Evolutionary conservation across 2,888 invertebrate genomes (phyloP), one percentile per base, ranked within the genome.

Genomic region (Orthosia gothica): DNA sequence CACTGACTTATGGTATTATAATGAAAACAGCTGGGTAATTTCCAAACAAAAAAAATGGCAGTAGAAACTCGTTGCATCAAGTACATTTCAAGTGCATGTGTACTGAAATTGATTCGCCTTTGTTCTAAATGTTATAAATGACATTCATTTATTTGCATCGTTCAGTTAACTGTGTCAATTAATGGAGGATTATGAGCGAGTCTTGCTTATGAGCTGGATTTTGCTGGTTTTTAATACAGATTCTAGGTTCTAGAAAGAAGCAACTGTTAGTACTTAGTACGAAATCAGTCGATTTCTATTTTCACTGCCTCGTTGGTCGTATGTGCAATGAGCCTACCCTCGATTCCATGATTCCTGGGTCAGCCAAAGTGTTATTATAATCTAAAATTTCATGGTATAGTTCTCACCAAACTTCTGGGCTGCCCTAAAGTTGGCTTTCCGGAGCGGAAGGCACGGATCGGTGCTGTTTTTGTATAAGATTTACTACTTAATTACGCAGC

Each of bases 31-130:
- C 50, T 20, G 15, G 3, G 1, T 45, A 16, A 47, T 20, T 18
- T 32, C 18, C 49, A 55, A 65, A 47, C 23, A 63, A 62, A 70
- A 81, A 59, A 57, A 20, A 15, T 63, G 45, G 2, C 54, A 45
- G 40, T 20, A 18, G 45, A n/a, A 47, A 26, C 13, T 57, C 13
- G 16, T 70, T 18, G 20, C 26, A 32, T 65, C 40, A 15, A 84
- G 84, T 81, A 40, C 74, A 55, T 52, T 70, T 54, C 54, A 18
- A 79, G 85, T 79, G 62, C 85, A 64, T 5, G 23, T 64, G 85
- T 59, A 85, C 79, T 32, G 40, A 63, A 18, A 12, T 66, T 26
- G 26, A 40, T 15, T 64, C 3, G 18, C 12, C 58, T 50, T 64
- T 23, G 45, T 65, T n/a, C 16, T 52, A 49, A 64, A 45, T 23